Conservation (phyloP, 2,888 invertebrate species). For the Chouioia cunea region DNA sequence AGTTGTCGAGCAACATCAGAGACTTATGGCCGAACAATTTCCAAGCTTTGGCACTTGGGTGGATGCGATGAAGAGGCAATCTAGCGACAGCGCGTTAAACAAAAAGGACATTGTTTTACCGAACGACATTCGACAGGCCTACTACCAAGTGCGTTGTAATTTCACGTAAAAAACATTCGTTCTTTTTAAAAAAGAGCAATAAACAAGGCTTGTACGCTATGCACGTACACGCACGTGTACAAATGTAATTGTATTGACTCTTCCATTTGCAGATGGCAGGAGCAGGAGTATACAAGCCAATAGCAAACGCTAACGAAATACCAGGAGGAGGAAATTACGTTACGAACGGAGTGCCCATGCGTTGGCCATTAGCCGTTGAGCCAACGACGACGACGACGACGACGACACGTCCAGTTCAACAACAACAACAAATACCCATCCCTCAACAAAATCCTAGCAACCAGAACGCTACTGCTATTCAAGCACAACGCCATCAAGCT, state of each 20-base stretch:
- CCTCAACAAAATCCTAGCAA: conserved; percentile 14
- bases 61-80: conserved; percentile 48
- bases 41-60: conserved; percentile 62
- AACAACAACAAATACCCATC: background rate
- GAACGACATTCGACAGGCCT: background rate
- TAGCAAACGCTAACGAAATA: conserved; percentile 4
- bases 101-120: background rate
- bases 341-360: background rate
- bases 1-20: conserved; percentile 8
- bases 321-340: background rate
- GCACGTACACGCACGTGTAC: background rate
- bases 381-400: background rate
- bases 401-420: background rate
- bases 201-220: too few species aligned
- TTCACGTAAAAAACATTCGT: too few species aligned
- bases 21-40: conserved; percentile 57
- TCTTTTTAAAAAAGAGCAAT: background rate
- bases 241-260: background rate
- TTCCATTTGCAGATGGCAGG: too few species aligned
- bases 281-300: background rate
- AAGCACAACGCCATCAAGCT: background rate
- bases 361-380: background rate
- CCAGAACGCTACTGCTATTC: background rate
- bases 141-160: conserved; percentile 28
- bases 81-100: background rate